These are phyloP conservation scores for Amblyteles armatorius DNA, from an alignment of 2,888 invertebrate genomes.

Conservation along the genomic window DNA sequence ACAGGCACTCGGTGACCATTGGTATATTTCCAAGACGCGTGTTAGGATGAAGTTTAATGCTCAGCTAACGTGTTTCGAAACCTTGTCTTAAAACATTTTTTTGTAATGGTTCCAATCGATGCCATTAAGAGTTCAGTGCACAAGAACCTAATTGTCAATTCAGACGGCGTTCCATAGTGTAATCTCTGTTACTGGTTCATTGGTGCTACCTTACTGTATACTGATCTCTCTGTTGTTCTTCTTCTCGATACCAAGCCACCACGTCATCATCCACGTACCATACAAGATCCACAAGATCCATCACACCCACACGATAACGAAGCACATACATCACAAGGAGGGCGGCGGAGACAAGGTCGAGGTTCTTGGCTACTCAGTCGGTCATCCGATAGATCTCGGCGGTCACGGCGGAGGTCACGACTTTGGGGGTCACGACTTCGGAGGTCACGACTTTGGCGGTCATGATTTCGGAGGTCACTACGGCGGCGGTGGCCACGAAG, in stretches of 20 bases:
- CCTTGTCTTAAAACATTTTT: too few relatives aligned
- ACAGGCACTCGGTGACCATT: neutral
- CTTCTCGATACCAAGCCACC: constrained; percentile 85
- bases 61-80: too few relatives aligned
- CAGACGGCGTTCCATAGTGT: too few relatives aligned
- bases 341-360: constrained; percentile 88
- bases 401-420: constrained; percentile 80
- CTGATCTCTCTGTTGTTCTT: neutral
- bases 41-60: too few relatives aligned
- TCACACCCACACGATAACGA: constrained; percentile 92
- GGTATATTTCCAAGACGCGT: neutral
- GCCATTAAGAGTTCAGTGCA: too few relatives aligned
- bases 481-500: constrained; percentile 48
- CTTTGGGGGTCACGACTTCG: constrained; percentile 61
- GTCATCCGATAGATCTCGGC: constrained; percentile 85
- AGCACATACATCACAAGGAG: constrained; percentile 89
- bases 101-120: too few relatives aligned
- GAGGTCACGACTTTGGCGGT: constrained; percentile 44
- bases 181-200: too few relatives aligned
- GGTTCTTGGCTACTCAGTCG: constrained; percentile 89
- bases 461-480: constrained; percentile 63
- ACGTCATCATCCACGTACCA: constrained; percentile 92
- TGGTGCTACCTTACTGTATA: too few relatives aligned
- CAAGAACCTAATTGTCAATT: too few relatives aligned
- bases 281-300: constrained; percentile 91